These are phyloP conservation scores for Psettodes erumei DNA, from an alignment of 2,113 vertebrate genomes.

Conservation along the genomic window DNA sequence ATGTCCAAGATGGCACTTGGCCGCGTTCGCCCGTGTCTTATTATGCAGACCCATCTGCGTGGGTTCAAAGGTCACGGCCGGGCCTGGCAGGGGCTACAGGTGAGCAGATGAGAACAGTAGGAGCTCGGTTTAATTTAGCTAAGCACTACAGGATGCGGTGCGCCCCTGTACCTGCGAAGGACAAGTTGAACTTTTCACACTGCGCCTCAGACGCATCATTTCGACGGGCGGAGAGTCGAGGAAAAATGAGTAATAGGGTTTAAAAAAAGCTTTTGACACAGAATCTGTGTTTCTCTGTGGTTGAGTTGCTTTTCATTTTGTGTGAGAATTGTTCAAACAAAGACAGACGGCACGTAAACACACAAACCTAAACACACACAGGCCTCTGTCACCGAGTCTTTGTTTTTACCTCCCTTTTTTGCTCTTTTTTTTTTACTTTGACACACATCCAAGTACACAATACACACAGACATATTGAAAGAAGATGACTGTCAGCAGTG, in stretches of 20 bases:
- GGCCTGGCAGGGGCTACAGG: conserved; percentile 83
- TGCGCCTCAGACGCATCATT: conserved; percentile 63
- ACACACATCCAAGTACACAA: conserved; percentile 37
- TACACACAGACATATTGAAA: conserved; percentile 53
- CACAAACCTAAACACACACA: conserved; percentile 23
- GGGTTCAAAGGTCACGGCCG: conserved; percentile 81
- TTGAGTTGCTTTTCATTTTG: conserved; percentile 30
- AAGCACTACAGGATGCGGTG: conserved; percentile 74
- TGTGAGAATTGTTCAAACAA: conserved; percentile 39
- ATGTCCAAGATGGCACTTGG: conserved; percentile 71
- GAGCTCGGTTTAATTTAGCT: conserved; percentile 80
- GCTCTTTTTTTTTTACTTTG: conserved; percentile 17
- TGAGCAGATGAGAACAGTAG: conserved; percentile 82
- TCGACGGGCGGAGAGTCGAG: conserved; percentile 44
- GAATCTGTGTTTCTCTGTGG: conserved; percentile 40
- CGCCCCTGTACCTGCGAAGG: conserved; percentile 71
- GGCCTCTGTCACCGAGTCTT: conserved; percentile 31
- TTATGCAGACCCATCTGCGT: conserved; percentile 87
- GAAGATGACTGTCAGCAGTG: conserved; percentile 55
- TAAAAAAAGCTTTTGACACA: conserved; percentile 40
- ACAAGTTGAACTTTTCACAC: conserved; percentile 81
- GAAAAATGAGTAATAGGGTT: conserved; percentile 49
- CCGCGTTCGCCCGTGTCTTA: conserved; percentile 77
- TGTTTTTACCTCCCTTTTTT: conserved; percentile 20
- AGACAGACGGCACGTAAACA: conserved; percentile 47